Conservation (phyloP, 2,888 invertebrate species). For the Pristionchus fissidentatus region DNA sequence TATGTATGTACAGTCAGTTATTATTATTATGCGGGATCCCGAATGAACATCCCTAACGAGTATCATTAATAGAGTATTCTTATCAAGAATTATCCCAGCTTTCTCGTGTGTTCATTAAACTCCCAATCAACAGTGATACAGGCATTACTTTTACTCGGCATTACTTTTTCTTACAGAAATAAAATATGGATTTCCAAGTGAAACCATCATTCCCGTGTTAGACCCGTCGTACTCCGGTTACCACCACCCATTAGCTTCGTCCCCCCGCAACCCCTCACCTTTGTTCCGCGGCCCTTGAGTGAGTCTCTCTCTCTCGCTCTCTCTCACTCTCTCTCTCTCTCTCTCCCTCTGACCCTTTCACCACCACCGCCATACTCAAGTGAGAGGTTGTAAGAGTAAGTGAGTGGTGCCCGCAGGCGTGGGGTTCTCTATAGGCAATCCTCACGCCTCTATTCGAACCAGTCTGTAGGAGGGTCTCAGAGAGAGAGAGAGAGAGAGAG, state of each 20-base stretch:
- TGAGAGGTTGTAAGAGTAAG: too few relatives aligned
- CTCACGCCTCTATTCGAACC: background rate
- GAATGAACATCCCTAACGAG: too few relatives aligned
- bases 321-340: constrained; percentile 34
- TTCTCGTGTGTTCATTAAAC: too few relatives aligned
- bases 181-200: too few relatives aligned
- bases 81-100: too few relatives aligned
- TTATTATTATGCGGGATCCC: too few relatives aligned
- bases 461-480: background rate
- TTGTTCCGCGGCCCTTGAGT: background rate
- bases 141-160: too few relatives aligned
- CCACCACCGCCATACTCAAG: background rate
- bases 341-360: background rate
- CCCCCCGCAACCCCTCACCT: constrained; percentile 3
- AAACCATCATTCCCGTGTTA: too few relatives aligned
- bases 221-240: background rate
- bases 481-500: constrained; percentile 16
- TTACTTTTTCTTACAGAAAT: too few relatives aligned
- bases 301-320: constrained; percentile 1
- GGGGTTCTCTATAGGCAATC: constrained; percentile 33
- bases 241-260: background rate
- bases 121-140: too few relatives aligned
- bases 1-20: too few relatives aligned
- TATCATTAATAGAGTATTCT: too few relatives aligned
- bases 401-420: constrained; percentile 32